Evolutionary conservation across 2,888 invertebrate species (phyloP).

Genomic region (Esperia sulphurella): DNA sequence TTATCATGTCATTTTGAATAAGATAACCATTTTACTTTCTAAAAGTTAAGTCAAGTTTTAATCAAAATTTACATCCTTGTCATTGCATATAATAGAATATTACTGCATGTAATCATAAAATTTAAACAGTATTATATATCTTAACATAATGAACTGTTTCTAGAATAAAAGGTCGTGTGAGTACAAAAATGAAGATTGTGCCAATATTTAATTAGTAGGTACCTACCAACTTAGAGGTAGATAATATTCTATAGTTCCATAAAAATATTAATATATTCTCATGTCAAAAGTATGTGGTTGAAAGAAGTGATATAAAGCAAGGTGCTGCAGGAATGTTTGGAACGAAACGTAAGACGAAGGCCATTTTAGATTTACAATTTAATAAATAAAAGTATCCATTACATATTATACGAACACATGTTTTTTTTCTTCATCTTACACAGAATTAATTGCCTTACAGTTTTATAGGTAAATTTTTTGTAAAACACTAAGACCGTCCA

Average conservation of each 20-base stretch:
- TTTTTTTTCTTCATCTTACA: no score
- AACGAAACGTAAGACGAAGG: slow-evolving; percentile 4
- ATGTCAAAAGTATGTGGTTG: not conserved
- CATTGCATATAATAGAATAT: no score
- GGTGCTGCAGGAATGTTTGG: slow-evolving; percentile 8
- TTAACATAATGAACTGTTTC: slow-evolving; percentile 2
- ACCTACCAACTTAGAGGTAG: not conserved
- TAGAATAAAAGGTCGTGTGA: slow-evolving; percentile 7
- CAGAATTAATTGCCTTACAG: no score
- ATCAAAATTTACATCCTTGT: no score
- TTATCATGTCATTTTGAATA: no score
- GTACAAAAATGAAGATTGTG: slow-evolving; percentile 13
- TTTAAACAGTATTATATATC: no score
- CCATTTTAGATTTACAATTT: slow-evolving; percentile 6
- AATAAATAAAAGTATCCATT: no score
- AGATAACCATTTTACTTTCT: no score
- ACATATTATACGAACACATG: no score
- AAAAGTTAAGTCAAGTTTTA: no score
- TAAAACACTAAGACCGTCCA: no score
- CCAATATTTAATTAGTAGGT: slow-evolving; percentile 6
- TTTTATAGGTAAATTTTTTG: no score
- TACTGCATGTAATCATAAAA: not conserved
- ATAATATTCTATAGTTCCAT: slow-evolving; percentile 2
- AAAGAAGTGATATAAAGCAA: slow-evolving; percentile 3
- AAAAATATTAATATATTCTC: slow-evolving; percentile 2